phyloP scores from a whole-genome alignment of 2,888 invertebrate genomes.

The Cosmia trapezina region DNA sequence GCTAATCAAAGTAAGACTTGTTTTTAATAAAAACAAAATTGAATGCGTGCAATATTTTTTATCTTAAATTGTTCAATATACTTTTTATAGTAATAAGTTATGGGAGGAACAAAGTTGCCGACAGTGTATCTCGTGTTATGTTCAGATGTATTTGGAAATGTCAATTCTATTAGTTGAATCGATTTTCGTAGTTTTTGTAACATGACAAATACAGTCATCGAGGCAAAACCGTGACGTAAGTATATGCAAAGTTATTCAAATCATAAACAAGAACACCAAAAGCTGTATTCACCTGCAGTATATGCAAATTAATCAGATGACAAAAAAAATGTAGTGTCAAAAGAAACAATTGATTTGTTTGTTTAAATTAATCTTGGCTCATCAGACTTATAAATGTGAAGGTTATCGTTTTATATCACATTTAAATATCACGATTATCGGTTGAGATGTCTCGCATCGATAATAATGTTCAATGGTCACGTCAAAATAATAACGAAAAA shows the following conservation, averaged over 20 bases:
- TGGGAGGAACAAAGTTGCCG: constrained; percentile 44
- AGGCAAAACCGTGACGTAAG: not conserved
- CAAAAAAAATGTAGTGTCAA: constrained; percentile 19
- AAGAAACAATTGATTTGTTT: constrained; percentile 43
- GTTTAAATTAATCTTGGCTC: constrained; percentile 34
- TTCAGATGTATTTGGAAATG: constrained; percentile 25
- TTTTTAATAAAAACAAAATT: constrained; percentile 34
- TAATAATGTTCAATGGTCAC: constrained; percentile 14
- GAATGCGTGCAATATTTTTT: constrained; percentile 42
- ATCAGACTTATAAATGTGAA: constrained; percentile 51
- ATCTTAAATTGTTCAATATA: constrained; percentile 36
- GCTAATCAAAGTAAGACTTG: constrained; percentile 37
- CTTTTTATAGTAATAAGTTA: constrained; percentile 50
- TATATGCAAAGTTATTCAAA: constrained; percentile 9
- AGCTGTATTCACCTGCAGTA: constrained; percentile 20
- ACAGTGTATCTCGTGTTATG: not conserved
- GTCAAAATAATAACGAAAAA: constrained; percentile 25
- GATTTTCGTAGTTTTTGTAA: constrained; percentile 25
- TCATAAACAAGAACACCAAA: not conserved
- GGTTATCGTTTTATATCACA: constrained; percentile 39
- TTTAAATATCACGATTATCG: constrained; percentile 53
- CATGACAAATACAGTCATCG: constrained; percentile 2
- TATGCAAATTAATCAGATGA: constrained; percentile 34
- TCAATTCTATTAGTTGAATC: constrained; percentile 28
- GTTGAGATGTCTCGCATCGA: constrained; percentile 24